Base-by-base conservation (phyloP, 2,888 invertebrate species). In the Drosophila nigricruria region DNA sequence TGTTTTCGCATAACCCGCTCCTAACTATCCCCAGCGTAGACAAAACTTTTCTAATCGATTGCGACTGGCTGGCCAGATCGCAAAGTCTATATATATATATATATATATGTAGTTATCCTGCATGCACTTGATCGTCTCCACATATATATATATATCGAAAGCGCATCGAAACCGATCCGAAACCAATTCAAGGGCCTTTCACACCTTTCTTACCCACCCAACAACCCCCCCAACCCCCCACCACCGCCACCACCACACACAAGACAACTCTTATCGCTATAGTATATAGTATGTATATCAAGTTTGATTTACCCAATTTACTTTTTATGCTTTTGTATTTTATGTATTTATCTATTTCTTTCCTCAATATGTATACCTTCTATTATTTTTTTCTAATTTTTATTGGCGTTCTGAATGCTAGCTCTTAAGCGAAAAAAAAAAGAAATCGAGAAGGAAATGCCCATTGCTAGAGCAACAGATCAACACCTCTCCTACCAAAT, bases 401-500 rank as follows among this genome's bases (percentile, higher is more conserved):
- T 68, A 40, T 68, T 70, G 67, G 56, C 79, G 66, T 68, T 70
- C 63, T 74, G 88, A 82, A 89, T 89, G 89, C 65, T 83, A 70
- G 57, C 45, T 64, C 53, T 72, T 70, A 79, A 79, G 70, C 63
- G 66, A 76, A 72, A 62, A 43, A 42, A 14, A 42, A 42, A 16
- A 14, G 6, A 64, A 60, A 69, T 56, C 50, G 57, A 71, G 59
- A 73, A 40, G 50, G 27, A 75, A 64, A 74, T 70, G 63, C 72
- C 80, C 79, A 64, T 79, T 88, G 88, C 77, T 82, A 91, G 88
- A 85, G 91, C 90, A 91, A 91, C 91, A 92, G 90, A 91, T 92
- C 92, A 93, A 93, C 92, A 92, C 93, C 92, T 92, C 92, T 92
- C 93, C 93, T 92, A 89, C 92, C 90, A 87, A 73, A 56, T 73